These are phyloP conservation scores for Drymodes brunneopygia DNA, from an alignment of 2,113 vertebrate genomes.

Conservation along the genomic window DNA sequence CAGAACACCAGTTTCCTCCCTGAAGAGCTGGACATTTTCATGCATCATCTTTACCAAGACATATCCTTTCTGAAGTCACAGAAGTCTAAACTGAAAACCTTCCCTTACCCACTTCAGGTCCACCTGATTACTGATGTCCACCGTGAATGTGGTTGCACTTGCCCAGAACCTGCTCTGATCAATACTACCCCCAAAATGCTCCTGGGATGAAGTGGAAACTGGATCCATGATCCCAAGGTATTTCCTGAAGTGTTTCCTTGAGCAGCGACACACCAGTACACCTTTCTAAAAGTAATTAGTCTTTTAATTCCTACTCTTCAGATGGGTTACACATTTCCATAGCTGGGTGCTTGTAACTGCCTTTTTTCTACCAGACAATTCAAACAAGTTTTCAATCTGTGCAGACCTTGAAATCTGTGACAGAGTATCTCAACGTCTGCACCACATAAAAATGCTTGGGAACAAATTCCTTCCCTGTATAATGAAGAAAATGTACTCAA, in stretches of 20 bases:
- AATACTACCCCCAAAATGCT: background rate
- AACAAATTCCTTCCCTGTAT: constrained; percentile 5
- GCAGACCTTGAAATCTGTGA: background rate
- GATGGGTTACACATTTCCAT: background rate
- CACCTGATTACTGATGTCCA: fast-evolving
- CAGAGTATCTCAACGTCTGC: background rate
- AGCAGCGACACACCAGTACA: background rate
- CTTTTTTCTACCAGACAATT: background rate
- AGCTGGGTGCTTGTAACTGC: background rate
- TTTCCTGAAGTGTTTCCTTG: background rate
- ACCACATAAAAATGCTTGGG: background rate
- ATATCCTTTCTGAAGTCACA: background rate
- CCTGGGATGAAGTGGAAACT: background rate
- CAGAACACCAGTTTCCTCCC: background rate
- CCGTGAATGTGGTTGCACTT: fast-evolving
- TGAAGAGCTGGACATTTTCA: background rate
- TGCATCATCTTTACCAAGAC: background rate
- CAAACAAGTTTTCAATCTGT: background rate
- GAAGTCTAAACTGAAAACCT: background rate
- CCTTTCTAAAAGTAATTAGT: background rate
- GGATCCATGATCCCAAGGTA: background rate
- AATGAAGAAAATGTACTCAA: constrained; percentile 22
- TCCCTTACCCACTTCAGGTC: background rate
- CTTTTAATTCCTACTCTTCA: background rate
- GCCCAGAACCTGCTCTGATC: background rate